A percentile compares a stretch with the other conserved stretches of the same genome.
Evolutionary conservation across 2,888 invertebrate genomes (phyloP).

Genomic region (Ethmia dodecea): DNA sequence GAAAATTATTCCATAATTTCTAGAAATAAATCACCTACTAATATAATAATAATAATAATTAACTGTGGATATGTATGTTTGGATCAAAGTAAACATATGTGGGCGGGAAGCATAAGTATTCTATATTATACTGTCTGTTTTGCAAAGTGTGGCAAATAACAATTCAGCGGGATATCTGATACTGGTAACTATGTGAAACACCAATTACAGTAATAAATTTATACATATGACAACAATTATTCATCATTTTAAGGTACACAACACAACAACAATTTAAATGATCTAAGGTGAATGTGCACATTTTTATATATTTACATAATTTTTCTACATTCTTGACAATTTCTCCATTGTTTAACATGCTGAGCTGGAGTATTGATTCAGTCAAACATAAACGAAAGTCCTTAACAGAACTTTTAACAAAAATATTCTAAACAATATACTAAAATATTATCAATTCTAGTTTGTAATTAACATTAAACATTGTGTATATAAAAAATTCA

Average conservation of each 20-base stretch:
- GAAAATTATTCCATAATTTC: constrained; percentile 27
- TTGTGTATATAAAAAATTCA: constrained; percentile 20
- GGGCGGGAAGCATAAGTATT: not conserved
- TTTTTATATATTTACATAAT: not conserved
- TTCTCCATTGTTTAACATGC: not conserved
- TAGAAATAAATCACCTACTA: constrained; percentile 16
- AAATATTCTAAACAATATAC: too few relatives aligned
- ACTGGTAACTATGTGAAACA: constrained; percentile 20
- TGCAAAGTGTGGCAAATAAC: not conserved
- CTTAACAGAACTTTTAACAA: not conserved
- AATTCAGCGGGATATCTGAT: not conserved
- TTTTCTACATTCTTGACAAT: not conserved
- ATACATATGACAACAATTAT: constrained; percentile 37
- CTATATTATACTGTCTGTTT: not conserved
- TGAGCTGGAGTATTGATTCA: too few relatives aligned
- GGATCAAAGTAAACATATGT: constrained; percentile 8
- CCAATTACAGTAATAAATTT: constrained; percentile 28
- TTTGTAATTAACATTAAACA: constrained; percentile 21
- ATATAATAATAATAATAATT: constrained; percentile 46
- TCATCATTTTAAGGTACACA: constrained; percentile 45
- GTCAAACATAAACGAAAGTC: too few relatives aligned
- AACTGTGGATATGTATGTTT: constrained; percentile 60
- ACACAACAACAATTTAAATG: constrained; percentile 39
- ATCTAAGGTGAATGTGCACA: constrained; percentile 3
- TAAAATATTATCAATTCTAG: not conserved